phyloP scores from a whole-genome alignment of 2,888 invertebrate genomes.

The Stenotaenia linearis region DNA sequence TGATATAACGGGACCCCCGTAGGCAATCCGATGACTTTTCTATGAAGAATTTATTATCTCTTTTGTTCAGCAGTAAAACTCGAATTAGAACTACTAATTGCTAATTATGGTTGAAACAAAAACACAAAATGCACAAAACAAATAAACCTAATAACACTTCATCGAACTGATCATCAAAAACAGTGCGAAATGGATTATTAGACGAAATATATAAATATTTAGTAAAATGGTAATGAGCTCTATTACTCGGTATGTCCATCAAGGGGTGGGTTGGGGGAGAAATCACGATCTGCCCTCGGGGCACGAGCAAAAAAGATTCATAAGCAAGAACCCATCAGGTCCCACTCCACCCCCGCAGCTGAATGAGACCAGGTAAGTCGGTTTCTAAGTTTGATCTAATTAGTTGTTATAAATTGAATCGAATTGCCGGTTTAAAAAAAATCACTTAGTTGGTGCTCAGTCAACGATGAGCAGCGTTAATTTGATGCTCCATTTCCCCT shows the following conservation, averaged over 20 bases:
- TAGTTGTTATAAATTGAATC: background rate
- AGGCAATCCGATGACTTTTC: background rate
- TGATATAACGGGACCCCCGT: slow-evolving; percentile 1
- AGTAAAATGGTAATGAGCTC: background rate
- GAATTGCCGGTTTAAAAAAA: background rate
- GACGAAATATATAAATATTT: background rate
- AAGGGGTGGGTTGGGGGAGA: background rate
- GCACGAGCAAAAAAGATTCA: background rate
- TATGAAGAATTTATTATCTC: background rate
- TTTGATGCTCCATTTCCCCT: background rate
- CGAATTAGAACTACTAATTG: too few species aligned
- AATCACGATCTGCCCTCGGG: background rate
- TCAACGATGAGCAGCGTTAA: background rate
- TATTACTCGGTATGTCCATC: background rate
- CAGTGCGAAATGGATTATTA: too few species aligned
- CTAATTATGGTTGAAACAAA: too few species aligned
- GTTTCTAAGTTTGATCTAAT: background rate
- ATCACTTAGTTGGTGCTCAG: background rate
- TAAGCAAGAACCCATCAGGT: background rate
- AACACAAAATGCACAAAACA: too few species aligned
- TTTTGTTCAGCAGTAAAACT: too few species aligned
- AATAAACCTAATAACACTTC: too few species aligned
- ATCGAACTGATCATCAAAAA: too few species aligned
- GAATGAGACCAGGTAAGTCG: background rate
- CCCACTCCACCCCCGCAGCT: background rate